Evolutionary conservation across 1,140 invertebrate species (phyloP).

Genomic region (Conus ventricosus): DNA sequence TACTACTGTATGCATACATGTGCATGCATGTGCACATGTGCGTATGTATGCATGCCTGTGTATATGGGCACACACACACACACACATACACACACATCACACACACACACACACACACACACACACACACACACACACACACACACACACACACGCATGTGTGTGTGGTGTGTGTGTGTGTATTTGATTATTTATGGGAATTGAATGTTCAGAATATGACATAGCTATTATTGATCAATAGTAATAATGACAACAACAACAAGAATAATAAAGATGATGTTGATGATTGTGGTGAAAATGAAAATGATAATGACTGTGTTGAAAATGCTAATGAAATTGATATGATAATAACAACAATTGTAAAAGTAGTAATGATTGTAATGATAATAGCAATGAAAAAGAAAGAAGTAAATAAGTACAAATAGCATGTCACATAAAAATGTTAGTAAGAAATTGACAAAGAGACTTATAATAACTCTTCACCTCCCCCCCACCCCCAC

Average conservation of each 20-base stretch:
- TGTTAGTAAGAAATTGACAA: too few species aligned
- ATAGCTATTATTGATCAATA: too few species aligned
- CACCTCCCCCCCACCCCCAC: too few species aligned
- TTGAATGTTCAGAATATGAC: neutral
- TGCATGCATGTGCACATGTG: neutral
- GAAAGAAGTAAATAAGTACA: too few species aligned
- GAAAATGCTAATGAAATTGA: too few species aligned
- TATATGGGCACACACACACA: neutral
- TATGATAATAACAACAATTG: too few species aligned
- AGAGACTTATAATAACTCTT: neutral
- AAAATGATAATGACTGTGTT: too few species aligned
- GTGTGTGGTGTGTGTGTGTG: neutral
- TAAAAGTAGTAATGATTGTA: too few species aligned
- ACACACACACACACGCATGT: fast-evolving
- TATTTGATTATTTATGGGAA: neutral
- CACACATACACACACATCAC: neutral
- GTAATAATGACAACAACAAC: too few species aligned
- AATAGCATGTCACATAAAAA: too few species aligned
- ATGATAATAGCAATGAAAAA: too few species aligned
- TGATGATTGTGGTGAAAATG: neutral
- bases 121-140: neutral
- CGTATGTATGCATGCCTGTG: neutral
- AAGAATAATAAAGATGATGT: neutral
- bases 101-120: neutral
- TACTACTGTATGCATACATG: neutral